Percentiles rank a stretch among this genome's conserved stretches.
Evolutionary conservation across 2,113 vertebrate genomes (phyloP).

Genomic region (Ammodytes marinus): DNA sequence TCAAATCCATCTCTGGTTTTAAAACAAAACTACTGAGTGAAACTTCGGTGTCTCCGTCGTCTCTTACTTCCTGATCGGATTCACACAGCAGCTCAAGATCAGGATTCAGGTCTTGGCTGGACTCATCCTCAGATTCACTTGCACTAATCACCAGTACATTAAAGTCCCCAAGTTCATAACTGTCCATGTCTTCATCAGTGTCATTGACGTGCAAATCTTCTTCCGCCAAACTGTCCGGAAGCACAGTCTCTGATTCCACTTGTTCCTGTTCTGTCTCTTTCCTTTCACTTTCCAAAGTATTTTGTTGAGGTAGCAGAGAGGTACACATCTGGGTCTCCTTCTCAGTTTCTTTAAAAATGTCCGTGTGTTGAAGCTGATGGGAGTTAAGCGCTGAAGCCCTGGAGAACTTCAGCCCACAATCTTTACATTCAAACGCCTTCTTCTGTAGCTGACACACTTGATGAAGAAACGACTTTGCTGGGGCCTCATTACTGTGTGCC

Average conservation of each 20-base stretch:
- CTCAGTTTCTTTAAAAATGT: slow-evolving; percentile 73
- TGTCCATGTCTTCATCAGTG: slow-evolving; percentile 62
- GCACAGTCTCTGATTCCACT: slow-evolving; percentile 29
- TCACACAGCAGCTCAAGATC: slow-evolving; percentile 82
- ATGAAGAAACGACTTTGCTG: slow-evolving; percentile 85
- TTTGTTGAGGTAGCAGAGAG: slow-evolving; percentile 22
- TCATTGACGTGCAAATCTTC: slow-evolving; percentile 35
- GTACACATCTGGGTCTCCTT: slow-evolving; percentile 22
- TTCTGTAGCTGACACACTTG: slow-evolving; percentile 86
- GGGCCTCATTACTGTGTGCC: slow-evolving; percentile 76
- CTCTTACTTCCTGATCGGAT: slow-evolving; percentile 79
- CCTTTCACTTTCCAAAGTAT: slow-evolving; percentile 23
- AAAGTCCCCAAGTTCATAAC: slow-evolving; percentile 73
- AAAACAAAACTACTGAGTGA: slow-evolving; percentile 27
- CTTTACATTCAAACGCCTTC: slow-evolving; percentile 84
- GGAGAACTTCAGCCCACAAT: slow-evolving; percentile 85
- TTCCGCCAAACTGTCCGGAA: slow-evolving; percentile 5
- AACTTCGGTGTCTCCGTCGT: slow-evolving; percentile 38
- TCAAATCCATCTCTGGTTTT: slow-evolving; percentile 78
- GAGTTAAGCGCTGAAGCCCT: slow-evolving; percentile 85
- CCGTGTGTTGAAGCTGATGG: slow-evolving; percentile 83
- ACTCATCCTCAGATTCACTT: slow-evolving; percentile 77
- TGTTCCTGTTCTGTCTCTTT: slow-evolving; percentile 23
- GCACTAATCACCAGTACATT: slow-evolving; percentile 80
- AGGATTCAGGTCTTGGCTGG: slow-evolving; percentile 67